Evolutionary conservation across 2,797 vertebrate species (phyloP).

Genomic region (Myioborus melanocephalus): DNA sequence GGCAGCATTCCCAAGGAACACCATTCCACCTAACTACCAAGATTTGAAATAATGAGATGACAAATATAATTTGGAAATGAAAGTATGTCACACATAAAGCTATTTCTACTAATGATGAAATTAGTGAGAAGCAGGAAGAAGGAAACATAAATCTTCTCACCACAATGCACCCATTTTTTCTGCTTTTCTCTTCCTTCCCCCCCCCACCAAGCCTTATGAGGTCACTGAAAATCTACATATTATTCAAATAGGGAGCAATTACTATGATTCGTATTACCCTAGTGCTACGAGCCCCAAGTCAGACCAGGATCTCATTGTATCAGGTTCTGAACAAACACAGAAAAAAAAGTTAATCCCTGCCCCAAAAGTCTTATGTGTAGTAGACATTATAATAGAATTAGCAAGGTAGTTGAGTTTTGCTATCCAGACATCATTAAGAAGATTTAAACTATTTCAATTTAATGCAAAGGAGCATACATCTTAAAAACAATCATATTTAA

Average conservation of each 20-base stretch:
- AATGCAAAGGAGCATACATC: slow-evolving; percentile 18
- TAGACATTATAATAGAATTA: slow-evolving; percentile 45
- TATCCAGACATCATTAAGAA: slow-evolving; percentile 19
- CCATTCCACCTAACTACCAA: not conserved
- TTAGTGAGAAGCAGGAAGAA: slow-evolving; percentile 22
- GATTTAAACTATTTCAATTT: not conserved
- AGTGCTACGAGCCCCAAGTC: slow-evolving; percentile 68
- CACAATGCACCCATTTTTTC: not conserved
- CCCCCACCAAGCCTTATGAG: not conserved
- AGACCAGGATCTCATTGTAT: slow-evolving; percentile 67
- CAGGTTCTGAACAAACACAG: slow-evolving; percentile 70
- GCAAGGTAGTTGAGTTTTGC: slow-evolving; percentile 26
- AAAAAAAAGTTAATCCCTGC: slow-evolving; percentile 64
- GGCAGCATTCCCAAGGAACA: not conserved
- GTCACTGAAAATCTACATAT: slow-evolving; percentile 46
- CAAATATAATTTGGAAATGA: slow-evolving; percentile 7
- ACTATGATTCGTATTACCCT: slow-evolving; percentile 66
- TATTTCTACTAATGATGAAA: not conserved
- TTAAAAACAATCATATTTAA: not conserved
- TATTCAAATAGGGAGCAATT: slow-evolving; percentile 63
- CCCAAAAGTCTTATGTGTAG: slow-evolving; percentile 27
- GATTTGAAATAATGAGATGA: slow-evolving; percentile 18
- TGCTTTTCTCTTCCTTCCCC: slow-evolving; percentile 17
- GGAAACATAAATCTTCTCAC: slow-evolving; percentile 23
- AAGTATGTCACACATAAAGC: not conserved